Evolutionary conservation across 2,888 invertebrate genomes (phyloP).

Genomic region (Ernsta delagoae): DNA sequence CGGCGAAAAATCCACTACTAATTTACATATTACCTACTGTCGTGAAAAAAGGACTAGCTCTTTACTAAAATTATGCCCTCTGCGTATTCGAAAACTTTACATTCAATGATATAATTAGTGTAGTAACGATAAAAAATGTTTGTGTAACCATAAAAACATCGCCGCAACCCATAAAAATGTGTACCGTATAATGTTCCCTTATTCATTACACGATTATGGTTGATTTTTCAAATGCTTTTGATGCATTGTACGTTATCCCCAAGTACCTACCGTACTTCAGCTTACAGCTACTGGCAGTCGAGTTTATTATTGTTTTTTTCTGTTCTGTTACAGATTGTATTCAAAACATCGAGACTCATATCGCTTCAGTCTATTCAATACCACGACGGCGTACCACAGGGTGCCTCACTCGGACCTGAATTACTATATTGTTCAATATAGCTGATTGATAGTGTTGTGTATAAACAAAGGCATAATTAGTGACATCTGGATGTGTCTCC

Average conservation of each 20-base stretch:
- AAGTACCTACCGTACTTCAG: constrained; percentile 57
- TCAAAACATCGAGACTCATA: constrained; percentile 72
- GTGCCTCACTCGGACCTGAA: constrained; percentile 52
- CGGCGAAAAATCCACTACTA: too few species aligned
- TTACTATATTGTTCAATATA: too few species aligned
- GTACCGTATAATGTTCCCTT: background rate
- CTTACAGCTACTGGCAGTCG: constrained; percentile 53
- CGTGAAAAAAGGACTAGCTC: too few species aligned
- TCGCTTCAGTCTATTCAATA: constrained; percentile 66
- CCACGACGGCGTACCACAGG: constrained; percentile 69
- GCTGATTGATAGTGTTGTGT: constrained; percentile 50
- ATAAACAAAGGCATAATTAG: constrained; percentile 53
- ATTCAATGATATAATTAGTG: constrained; percentile 8
- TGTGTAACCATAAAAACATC: constrained; percentile 24
- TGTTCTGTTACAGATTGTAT: constrained; percentile 82
- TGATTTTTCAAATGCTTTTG: constrained; percentile 49
- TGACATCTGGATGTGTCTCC: constrained; percentile 80
- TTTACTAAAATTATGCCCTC: too few species aligned
- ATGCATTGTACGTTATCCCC: too few species aligned
- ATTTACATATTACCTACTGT: too few species aligned
- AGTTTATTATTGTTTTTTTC: constrained; percentile 81
- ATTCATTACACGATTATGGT: constrained; percentile 28
- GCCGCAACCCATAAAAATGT: background rate
- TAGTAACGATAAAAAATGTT: constrained; percentile 27
- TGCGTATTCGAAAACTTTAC: too few species aligned